Evolutionary conservation across 1,140 invertebrate species (phyloP), one percentile per base, ranked within the genome.

Genomic region (Drosophila carrolli): DNA sequence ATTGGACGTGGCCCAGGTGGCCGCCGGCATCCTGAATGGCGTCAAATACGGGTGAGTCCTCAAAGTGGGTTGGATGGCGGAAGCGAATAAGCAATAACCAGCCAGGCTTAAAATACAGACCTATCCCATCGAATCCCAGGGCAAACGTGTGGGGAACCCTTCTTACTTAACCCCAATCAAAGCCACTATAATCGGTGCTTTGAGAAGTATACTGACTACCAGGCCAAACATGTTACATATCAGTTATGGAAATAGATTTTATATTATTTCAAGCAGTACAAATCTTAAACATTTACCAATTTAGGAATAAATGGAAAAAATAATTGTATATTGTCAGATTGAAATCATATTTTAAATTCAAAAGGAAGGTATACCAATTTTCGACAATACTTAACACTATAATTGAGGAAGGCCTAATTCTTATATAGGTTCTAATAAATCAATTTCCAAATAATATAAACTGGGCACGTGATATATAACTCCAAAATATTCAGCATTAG

Each of bases 21-120:
- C 98, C 8, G 94, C 96, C 54, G 99, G 99, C 19, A 95, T 97
- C 76, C 93, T 99, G 40, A 96, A 97, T 88, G 97, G 97, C 10
- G 94, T 97, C 23, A 95, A 95, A 82, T 97, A 97, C 91, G 96
- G 96, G 96, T 97, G 93, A 92, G 90, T 41, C 29, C 11, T 4
- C 10, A 11, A n/a, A 13, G 29, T 37, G 19, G 44, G 27, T 10
- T 13, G 23, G 14, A 23, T 27, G 47, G 32, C 19, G 40, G 16
- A 29, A 37, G 57, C 50, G 71, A 77, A 81, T 85, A 80, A 75
- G 70, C 75, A 86, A 90, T 90, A 89, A 88, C 73, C 79, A 81
- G 63, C 70, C 65, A 77, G 73, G 83, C 84, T 88, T 81, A 80
- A 84, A 90, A 90, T 78, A 75, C 58, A 57, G 54, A 43, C 13